These are phyloP conservation scores for Meriones psammophilus DNA, from an alignment of 2,797 vertebrate species.

Conservation along the genomic window DNA sequence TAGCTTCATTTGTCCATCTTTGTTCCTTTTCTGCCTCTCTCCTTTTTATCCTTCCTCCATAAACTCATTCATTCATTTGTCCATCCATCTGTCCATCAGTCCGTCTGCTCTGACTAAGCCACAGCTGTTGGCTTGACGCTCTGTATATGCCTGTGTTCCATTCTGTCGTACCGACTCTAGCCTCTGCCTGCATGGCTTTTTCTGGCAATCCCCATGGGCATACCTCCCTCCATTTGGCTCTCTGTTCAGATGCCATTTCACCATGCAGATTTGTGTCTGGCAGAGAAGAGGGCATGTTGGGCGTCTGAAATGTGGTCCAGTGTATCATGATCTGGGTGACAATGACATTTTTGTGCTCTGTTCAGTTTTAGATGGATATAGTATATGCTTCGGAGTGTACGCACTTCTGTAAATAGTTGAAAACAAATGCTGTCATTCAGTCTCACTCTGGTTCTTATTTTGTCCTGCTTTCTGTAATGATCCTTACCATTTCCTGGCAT, in stretches of 20 bases:
- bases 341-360: conserved; percentile 7
- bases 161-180: background rate
- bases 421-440: background rate
- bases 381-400: background rate
- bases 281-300: background rate
- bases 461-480: background rate
- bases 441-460: conserved; percentile 17
- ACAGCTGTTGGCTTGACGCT: background rate
- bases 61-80: background rate
- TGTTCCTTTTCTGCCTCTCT: background rate
- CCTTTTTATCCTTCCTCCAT: background rate
- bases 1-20: conserved; percentile 10
- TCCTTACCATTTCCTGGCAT: background rate
- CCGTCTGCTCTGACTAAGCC: background rate
- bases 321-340: conserved; percentile 6
- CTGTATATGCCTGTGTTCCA: background rate
- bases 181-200: background rate
- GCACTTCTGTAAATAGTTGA: background rate
- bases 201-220: background rate
- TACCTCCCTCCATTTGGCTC: background rate
- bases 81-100: background rate
- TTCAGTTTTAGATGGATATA: background rate
- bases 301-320: background rate
- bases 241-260: conserved; percentile 18
- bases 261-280: background rate